Base-by-base conservation (phyloP, 2,888 invertebrate genomes). In the Tryphoninae sp. region DNA sequence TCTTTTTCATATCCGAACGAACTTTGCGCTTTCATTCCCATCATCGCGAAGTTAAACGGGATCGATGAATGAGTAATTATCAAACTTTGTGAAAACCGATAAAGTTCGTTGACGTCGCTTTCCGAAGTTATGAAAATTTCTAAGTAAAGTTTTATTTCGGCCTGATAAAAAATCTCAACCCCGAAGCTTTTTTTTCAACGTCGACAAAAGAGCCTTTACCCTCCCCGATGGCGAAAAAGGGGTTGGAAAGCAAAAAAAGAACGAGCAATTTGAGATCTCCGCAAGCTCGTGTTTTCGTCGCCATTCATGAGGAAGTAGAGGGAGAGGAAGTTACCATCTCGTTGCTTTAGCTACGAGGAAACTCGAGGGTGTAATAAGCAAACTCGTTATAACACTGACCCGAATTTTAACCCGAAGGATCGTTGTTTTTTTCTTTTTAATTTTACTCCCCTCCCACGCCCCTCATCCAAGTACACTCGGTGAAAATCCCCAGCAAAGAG, bases 331-430 rank as follows among this genome's bases (percentile, higher is more conserved):
- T 71, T 45, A 19, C 55, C 53, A 75, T 64, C 71, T 59, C 49
- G 71, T 61, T 65, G 65, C 65, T 59, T 80, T 33, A 74, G 65
- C 64, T 13, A 22, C 23, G 26, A 33, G 9, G 51, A 65, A 65
- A 23, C 62, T 42, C 55, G 22, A 58, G 76, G 76, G 80, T 76
- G 72, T 80, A 76, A 80, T 80, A 76, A 77, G 81, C 73, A 69
- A 78, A 81, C 81, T 81, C 81, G 69, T 81, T 81, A 76, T 76
- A 80, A 80, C 76, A 80, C 77, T 74, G 81, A 78, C 78, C 78
- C 78, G 81, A 78, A 78, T 78, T 73, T 78, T 81, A 49, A 61
- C 81, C 49, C 64, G 73, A 69, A 58, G 51, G 73, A 69, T 65
- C 11, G 6, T 65, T 45, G 45, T 11, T 65, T 65, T 45, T 65